Percentiles rank a stretch among this genome's conserved stretches.
Conservation (phyloP, 2,113 vertebrate genomes). For the Cervus canadensis region DNA sequence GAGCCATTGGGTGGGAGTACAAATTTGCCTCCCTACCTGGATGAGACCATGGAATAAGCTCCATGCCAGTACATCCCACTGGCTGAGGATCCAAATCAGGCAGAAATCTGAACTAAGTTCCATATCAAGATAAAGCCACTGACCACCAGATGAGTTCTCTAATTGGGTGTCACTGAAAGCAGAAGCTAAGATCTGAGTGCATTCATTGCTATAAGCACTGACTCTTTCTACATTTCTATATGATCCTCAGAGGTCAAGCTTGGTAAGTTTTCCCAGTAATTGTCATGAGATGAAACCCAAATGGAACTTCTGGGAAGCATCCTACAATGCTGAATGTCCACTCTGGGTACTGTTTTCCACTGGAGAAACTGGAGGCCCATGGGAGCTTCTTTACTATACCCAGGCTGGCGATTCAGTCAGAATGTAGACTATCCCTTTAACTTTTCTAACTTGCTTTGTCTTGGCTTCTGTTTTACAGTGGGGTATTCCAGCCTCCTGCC, state of each 20-base stretch:
- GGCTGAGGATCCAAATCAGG: background rate
- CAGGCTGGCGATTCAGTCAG: background rate
- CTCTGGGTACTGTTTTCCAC: background rate
- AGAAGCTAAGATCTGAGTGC: background rate
- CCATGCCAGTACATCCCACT: background rate
- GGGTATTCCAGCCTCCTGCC: background rate
- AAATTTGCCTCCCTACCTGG: background rate
- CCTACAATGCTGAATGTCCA: background rate
- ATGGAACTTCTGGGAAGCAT: background rate
- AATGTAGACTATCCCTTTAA: background rate
- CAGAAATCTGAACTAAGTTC: background rate
- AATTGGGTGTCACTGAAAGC: background rate
- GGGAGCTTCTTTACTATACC: background rate
- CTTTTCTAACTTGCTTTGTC: background rate
- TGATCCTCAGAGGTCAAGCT: background rate
- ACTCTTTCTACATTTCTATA: background rate
- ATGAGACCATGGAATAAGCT: background rate
- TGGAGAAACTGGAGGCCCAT: background rate
- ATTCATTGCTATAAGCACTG: background rate
- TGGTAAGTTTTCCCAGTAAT: background rate
- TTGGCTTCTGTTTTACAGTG: background rate
- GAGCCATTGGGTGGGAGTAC: background rate
- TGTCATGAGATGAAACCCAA: background rate
- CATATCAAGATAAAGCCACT: no score
- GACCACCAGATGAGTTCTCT: background rate